Base-by-base conservation (phyloP, 2,888 invertebrate species). In the Drosophila dives region DNA sequence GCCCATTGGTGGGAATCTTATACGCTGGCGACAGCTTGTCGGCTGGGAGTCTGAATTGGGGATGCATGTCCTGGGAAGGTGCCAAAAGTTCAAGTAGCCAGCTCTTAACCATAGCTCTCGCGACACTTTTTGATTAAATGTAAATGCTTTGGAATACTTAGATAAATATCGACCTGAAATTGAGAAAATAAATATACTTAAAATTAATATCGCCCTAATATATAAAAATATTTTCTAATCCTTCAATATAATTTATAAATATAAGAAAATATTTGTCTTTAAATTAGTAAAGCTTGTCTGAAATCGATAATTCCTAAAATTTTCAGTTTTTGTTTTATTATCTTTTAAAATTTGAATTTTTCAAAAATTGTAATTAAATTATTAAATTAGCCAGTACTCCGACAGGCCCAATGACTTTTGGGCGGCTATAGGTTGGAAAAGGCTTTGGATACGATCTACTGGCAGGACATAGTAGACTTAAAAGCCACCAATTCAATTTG, bases 1-100 rank as follows among this genome's bases (percentile, higher is more conserved):
- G 85, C 87, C 74, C 87, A 86, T 86, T 86, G 86, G 89, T 84
- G 83, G 69, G 68, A 72, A 74, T 74, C 49, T 53, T 53, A 48
- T 65, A 59, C 58, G 72, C 51, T 59, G 62, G 7, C 58, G 60
- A 40, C 36, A 49, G 38, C 40, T 48, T 23, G 17, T 51, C 12
- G 12, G 29, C n/a, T 51, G 32, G n/a, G 17, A 48, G 17, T 33
- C 38, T 3, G 15, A 20, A 15, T 29, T 33, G 40, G 32, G 32
- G 45, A 40, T 49, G 49, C 7, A 55, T 49, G 49, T 11, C 11
- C 11, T 12, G 32, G n/a, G 17, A 26, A 36, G 32, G 29, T 32
- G 38, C n/a, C 32, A 40, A 29, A 4, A 38, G 26, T 26, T 38
- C 3, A 26, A n/a, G n/a, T 26, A 38, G 26, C 26, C 55, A 12